Conservation (phyloP, 2,797 vertebrate species). For the Agapornis canus region DNA sequence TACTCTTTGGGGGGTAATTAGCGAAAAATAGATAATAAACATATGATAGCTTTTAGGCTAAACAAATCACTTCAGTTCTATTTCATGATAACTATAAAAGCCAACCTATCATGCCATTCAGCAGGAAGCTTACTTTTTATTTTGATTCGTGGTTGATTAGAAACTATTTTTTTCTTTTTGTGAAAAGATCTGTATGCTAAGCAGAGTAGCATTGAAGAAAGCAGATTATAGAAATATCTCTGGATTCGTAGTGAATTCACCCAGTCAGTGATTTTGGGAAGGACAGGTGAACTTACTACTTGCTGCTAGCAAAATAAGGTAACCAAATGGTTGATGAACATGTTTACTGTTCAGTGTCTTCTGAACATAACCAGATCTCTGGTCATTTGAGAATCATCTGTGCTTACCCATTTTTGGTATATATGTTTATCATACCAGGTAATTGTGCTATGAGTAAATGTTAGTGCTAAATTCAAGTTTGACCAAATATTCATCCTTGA, state of each 20-base stretch:
- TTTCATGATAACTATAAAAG: background rate
- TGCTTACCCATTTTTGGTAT: background rate
- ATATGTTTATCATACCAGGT: background rate
- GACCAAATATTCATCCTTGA: background rate
- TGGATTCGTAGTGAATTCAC: background rate
- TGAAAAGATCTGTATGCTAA: background rate
- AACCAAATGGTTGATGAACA: background rate
- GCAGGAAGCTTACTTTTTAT: background rate
- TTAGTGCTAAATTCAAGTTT: background rate
- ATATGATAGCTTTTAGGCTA: conserved; percentile 16
- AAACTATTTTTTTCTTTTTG: background rate
- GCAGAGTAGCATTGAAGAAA: background rate
- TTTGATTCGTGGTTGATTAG: background rate
- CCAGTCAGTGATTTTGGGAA: background rate
- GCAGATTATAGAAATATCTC: background rate
- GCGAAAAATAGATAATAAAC: conserved; percentile 25
- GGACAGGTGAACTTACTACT: background rate
- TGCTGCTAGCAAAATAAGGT: accelerated
- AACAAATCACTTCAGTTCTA: conserved; percentile 11
- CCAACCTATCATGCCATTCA: background rate
- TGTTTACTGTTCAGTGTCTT: background rate
- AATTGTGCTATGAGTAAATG: background rate
- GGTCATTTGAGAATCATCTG: background rate
- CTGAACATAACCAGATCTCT: background rate
- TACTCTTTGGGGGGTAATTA: conserved; percentile 38